phyloP scores from a whole-genome alignment of 2,888 invertebrate genomes.

The Schizaphis graminum region DNA sequence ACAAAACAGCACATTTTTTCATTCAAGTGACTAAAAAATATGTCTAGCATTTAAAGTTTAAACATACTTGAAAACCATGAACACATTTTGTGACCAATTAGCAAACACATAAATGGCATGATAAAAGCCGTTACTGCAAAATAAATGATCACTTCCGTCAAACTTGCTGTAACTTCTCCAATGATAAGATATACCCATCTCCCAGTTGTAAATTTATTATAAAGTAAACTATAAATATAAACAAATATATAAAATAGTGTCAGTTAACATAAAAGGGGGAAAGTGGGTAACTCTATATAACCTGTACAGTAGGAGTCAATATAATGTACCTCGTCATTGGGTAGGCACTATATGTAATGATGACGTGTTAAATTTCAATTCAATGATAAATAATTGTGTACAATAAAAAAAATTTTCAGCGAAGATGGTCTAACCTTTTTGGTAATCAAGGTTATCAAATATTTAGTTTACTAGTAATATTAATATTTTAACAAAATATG shows the following conservation, averaged over 20 bases:
- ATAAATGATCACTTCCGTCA: slow-evolving; percentile 26
- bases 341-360: too few relatives aligned
- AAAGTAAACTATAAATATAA: slow-evolving; percentile 62
- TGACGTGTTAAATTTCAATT: too few relatives aligned
- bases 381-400: too few relatives aligned
- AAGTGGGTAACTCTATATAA: too few relatives aligned
- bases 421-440: too few relatives aligned
- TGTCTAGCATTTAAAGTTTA: neutral
- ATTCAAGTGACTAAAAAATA: neutral
- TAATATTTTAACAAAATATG: too few relatives aligned
- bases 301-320: too few relatives aligned
- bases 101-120: slow-evolving; percentile 37
- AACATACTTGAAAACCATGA: slow-evolving; percentile 58
- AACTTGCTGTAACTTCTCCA: slow-evolving; percentile 42
- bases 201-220: slow-evolving; percentile 63
- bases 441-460: too few relatives aligned
- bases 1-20: neutral
- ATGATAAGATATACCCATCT: slow-evolving; percentile 66
- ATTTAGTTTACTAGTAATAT: too few relatives aligned
- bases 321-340: too few relatives aligned
- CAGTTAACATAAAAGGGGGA: neutral
- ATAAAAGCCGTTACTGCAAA: slow-evolving; percentile 56
- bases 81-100: slow-evolving; percentile 46
- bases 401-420: too few relatives aligned
- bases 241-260: neutral